phyloP scores from a whole-genome alignment of 2,797 vertebrate genomes.

The Takifugu ocellatus region DNA sequence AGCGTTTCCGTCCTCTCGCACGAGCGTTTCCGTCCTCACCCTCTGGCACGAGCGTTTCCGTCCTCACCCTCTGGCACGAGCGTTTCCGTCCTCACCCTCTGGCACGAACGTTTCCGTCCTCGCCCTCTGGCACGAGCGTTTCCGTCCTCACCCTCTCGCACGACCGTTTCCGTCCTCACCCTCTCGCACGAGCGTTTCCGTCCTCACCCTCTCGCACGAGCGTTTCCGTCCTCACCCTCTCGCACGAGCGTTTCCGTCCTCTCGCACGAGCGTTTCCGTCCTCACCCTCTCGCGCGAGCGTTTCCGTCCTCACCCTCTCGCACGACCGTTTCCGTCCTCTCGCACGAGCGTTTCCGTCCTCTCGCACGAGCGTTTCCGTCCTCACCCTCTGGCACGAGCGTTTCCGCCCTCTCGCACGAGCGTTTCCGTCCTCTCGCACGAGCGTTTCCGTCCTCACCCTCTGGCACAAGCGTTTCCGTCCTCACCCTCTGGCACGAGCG shows the following conservation, averaged over 20 bases:
- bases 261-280: no score
- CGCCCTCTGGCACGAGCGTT: no score
- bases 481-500: conserved; percentile 15
- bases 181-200: conserved; percentile 10
- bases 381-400: conserved; percentile 6
- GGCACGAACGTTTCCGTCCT: no score
- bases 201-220: conserved; percentile 4
- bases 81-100: no score
- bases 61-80: no score
- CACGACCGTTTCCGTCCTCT: conserved; percentile 1
- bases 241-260: no score
- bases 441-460: no score
- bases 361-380: no score
- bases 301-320: conserved; percentile 1
- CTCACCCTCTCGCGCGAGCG: conserved; percentile 6
- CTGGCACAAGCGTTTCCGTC: conserved; percentile 6
- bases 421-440: not conserved
- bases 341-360: conserved; percentile 5
- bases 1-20: not conserved
- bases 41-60: no score
- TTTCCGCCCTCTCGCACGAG: conserved; percentile 4
- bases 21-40: no score
- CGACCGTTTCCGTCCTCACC: conserved; percentile 15
- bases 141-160: not conserved
- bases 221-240: conserved; percentile 1